These are phyloP conservation scores for Connochaetes taurinus DNA, from an alignment of 2,113 vertebrate genomes.

Conservation along the genomic window DNA sequence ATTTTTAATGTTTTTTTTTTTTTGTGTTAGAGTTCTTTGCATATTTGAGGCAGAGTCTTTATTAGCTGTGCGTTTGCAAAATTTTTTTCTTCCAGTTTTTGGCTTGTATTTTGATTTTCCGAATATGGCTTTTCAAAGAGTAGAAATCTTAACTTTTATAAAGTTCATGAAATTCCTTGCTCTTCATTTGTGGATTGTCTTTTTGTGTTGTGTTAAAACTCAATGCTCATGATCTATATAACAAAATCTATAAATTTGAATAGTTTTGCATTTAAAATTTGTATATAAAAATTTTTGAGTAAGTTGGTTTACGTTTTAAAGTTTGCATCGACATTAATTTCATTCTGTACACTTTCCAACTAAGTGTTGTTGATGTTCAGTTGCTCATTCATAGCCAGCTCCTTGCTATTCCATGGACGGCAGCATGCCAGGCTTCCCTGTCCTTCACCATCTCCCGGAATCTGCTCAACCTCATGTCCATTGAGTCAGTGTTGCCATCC, in stretches of 20 bases:
- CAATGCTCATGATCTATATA: not conserved
- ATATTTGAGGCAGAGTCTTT: not conserved
- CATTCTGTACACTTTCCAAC: not conserved
- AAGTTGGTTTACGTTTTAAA: not conserved
- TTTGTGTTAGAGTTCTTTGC: not conserved
- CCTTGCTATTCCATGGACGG: not conserved
- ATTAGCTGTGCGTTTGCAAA: not conserved
- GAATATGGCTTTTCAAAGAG: not conserved
- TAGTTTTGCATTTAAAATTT: not conserved
- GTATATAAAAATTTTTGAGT: not conserved
- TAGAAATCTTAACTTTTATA: not conserved
- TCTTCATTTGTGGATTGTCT: not conserved
- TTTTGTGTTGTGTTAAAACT: not conserved
- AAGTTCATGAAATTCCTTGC: not conserved
- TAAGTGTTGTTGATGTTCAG: not conserved
- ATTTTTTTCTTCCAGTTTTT: not conserved
- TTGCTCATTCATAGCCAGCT: not conserved
- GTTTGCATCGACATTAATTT: not conserved
- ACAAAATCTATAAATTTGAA: not conserved
- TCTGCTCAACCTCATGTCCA: not conserved
- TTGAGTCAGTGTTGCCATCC: not conserved
- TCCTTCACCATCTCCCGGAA: rapidly evolving
- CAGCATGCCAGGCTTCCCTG: not conserved
- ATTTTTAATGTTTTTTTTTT: not conserved
- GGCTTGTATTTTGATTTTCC: not conserved